phyloP scores from a whole-genome alignment of 2,797 vertebrate genomes.

The Glyptemys insculpta region DNA sequence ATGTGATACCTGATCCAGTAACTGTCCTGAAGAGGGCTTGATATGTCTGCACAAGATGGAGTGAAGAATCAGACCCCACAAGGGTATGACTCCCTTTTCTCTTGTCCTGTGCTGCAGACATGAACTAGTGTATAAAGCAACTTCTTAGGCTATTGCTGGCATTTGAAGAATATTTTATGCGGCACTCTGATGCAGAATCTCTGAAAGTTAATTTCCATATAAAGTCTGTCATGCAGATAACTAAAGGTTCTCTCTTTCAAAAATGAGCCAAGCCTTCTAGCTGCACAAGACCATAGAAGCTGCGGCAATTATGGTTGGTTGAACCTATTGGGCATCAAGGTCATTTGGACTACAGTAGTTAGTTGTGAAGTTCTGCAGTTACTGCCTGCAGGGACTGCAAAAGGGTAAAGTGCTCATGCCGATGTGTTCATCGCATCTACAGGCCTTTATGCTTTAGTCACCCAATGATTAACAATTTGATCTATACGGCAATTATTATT shows the following conservation, averaged over 20 bases:
- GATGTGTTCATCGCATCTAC: neutral
- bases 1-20: neutral
- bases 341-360: neutral
- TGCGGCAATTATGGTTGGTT: neutral
- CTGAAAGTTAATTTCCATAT: conserved; percentile 45
- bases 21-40: rapidly evolving
- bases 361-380: conserved; percentile 16
- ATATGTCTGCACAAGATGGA: neutral
- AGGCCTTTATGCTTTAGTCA: conserved; percentile 2
- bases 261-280: conserved; percentile 50
- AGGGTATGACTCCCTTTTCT: neutral
- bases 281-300: neutral
- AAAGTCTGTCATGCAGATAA: conserved; percentile 51
- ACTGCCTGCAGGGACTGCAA: neutral
- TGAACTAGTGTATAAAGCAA: neutral
- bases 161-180: neutral
- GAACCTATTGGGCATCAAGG: neutral
- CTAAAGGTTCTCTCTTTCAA: conserved; percentile 27
- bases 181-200: conserved; percentile 8
- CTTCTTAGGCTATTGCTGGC: neutral
- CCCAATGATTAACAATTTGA: conserved; percentile 27
- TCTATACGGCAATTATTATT: conserved; percentile 3
- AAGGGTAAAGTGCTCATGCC: neutral
- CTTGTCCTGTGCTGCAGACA: neutral
- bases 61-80: neutral